Evolutionary conservation across 2,113 vertebrate genomes (phyloP).

Genomic region (Seriola quinqueradiata): DNA sequence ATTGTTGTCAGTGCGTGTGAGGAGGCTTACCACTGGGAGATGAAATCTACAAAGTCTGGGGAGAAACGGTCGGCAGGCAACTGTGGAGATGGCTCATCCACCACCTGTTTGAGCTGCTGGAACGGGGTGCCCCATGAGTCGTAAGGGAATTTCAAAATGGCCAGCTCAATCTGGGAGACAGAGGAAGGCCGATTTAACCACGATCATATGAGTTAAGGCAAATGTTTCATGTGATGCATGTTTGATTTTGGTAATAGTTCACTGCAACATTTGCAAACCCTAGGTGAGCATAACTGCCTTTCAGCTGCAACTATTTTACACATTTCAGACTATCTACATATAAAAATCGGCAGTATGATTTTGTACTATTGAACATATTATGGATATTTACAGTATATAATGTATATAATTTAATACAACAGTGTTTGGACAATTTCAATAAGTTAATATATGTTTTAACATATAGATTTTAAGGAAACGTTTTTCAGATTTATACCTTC

Average conservation of each 20-base stretch:
- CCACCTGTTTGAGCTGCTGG: conserved; percentile 99
- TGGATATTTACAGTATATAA: not conserved
- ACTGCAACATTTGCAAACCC: not conserved
- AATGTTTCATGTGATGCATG: not conserved
- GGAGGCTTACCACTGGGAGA: conserved; percentile 92
- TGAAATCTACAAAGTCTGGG: conserved; percentile 96
- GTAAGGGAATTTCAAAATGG: conserved; percentile 96
- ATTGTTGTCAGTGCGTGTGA: not conserved
- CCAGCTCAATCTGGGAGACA: conserved; percentile 91
- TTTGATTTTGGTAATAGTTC: not conserved
- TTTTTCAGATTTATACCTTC: not conserved
- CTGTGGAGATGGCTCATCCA: conserved; percentile 96
- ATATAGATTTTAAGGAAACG: not conserved
- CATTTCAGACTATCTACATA: too few species aligned
- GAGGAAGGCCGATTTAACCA: not conserved
- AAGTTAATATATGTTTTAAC: not conserved
- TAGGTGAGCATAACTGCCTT: not conserved
- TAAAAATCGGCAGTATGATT: not conserved
- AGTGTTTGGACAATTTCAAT: not conserved
- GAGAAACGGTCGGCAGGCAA: conserved; percentile 93
- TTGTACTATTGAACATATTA: not conserved
- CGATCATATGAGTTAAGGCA: too few species aligned
- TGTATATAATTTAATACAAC: not conserved
- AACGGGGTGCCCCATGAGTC: conserved; percentile 98
- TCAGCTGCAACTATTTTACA: not conserved